Percentiles rank a stretch among this genome's conserved stretches.
Evolutionary conservation across 1,140 invertebrate genomes (phyloP).

Genomic region (Diachasmimorpha longicaudata): DNA sequence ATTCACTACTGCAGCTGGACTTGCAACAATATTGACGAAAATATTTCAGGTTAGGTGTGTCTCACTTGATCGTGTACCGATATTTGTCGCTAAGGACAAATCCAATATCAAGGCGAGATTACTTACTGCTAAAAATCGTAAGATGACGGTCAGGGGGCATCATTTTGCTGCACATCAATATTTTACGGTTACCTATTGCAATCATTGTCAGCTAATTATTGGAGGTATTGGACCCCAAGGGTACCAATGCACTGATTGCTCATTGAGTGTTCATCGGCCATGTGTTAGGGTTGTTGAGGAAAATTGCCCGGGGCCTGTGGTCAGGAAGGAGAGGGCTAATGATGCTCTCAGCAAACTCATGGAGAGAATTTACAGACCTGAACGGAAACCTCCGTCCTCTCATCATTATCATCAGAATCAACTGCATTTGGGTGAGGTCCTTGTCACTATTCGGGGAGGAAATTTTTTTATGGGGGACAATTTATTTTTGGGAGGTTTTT

Average conservation of each 20-base stretch:
- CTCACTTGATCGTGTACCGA: conserved; percentile 73
- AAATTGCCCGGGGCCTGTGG: conserved; percentile 79
- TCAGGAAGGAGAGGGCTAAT: conserved; percentile 70
- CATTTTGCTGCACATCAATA: conserved; percentile 89
- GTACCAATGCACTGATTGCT: conserved; percentile 74
- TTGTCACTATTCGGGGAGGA: not conserved
- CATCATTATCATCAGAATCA: conserved; percentile 54
- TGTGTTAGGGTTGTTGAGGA: conserved; percentile 86
- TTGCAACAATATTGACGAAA: conserved; percentile 80
- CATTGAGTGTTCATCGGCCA: conserved; percentile 82
- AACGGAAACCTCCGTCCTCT: conserved; percentile 60
- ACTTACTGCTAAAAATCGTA: conserved; percentile 75
- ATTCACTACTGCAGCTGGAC: conserved; percentile 76
- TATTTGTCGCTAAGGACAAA: conserved; percentile 86
- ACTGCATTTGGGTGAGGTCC: conserved; percentile 48
- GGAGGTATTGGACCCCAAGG: conserved; percentile 95
- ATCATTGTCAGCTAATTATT: conserved; percentile 90
- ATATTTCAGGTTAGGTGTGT: conserved; percentile 71
- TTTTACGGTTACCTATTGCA: conserved; percentile 88
- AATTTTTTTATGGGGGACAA: no score
- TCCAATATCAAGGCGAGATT: conserved; percentile 73
- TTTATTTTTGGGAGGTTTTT: no score
- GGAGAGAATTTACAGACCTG: conserved; percentile 73
- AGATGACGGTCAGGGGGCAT: conserved; percentile 86
- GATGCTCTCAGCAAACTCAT: conserved; percentile 78